Conservation (phyloP, 2,797 vertebrate species). For the Sorex maritimensis region DNA sequence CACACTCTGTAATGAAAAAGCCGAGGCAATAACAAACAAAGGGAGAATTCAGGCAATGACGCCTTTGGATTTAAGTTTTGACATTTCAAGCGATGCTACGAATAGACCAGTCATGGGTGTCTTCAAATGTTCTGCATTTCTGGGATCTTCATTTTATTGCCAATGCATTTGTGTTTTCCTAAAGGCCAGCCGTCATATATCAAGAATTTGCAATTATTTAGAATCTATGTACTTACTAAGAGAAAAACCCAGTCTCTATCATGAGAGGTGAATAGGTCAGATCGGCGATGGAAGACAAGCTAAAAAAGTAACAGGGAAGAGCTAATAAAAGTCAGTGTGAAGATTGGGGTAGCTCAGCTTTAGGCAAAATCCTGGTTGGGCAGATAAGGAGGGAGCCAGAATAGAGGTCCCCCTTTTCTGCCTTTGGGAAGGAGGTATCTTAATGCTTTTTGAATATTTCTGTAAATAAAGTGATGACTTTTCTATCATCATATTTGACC, state of each 20-base stretch:
- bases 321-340: constrained; percentile 1
- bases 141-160: constrained; percentile 1
- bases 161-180: constrained; percentile 49
- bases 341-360: not conserved
- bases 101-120: not conserved
- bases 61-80: constrained; percentile 59
- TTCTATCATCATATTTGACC: not conserved
- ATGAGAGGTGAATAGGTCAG: constrained; percentile 12
- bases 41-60: constrained; percentile 31
- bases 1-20: constrained; percentile 66
- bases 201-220: constrained; percentile 54
- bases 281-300: constrained; percentile 16
- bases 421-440: not conserved
- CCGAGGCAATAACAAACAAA: constrained; percentile 46
- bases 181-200: constrained; percentile 30
- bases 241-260: constrained; percentile 14
- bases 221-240: not conserved
- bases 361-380: not conserved
- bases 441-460: not conserved
- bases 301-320: constrained; percentile 54
- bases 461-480: not conserved
- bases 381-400: not conserved
- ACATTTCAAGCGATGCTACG: constrained; percentile 67
- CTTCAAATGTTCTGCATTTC: constrained; percentile 60
- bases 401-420: not conserved